phyloP scores from a whole-genome alignment of 2,888 invertebrate species.

The Agrotis ipsilon region DNA sequence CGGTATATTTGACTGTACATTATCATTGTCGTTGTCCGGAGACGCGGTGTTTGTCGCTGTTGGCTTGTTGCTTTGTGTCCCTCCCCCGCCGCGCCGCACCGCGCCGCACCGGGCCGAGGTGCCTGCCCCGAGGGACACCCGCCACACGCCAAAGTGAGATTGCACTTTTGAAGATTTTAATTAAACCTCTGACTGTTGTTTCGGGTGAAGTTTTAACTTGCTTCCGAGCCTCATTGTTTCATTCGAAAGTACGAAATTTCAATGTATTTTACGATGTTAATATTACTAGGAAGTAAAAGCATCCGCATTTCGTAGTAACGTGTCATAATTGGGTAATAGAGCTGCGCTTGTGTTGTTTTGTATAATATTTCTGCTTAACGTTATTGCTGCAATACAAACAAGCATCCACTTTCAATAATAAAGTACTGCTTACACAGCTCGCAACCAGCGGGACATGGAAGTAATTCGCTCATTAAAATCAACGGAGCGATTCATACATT shows the following conservation, averaged over 20 bases:
- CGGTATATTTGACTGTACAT: slow-evolving; percentile 27
- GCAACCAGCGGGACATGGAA: background rate
- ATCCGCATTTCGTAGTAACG: background rate
- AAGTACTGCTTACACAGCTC: slow-evolving; percentile 7
- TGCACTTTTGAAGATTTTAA: slow-evolving; percentile 50
- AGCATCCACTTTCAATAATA: slow-evolving; percentile 1
- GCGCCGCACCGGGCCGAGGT: background rate
- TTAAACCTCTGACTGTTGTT: slow-evolving; percentile 28
- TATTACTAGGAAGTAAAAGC: slow-evolving; percentile 2
- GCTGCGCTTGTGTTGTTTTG: too few relatives aligned
- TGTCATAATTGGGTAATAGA: background rate
- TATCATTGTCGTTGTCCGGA: slow-evolving; percentile 28
- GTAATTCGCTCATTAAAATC: slow-evolving; percentile 60
- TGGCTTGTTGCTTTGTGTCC: background rate
- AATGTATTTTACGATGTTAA: background rate
- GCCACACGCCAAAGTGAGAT: background rate
- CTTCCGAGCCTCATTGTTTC: background rate
- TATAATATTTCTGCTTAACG: too few relatives aligned
- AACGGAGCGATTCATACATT: slow-evolving; percentile 51
- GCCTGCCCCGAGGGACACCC: background rate
- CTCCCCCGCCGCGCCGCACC: background rate
- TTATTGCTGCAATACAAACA: slow-evolving; percentile 5
- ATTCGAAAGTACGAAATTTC: background rate
- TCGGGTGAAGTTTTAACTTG: background rate
- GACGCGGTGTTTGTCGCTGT: slow-evolving; percentile 15